phyloP scores from a whole-genome alignment of 2,113 vertebrate genomes.

The Lophochroa leadbeateri region DNA sequence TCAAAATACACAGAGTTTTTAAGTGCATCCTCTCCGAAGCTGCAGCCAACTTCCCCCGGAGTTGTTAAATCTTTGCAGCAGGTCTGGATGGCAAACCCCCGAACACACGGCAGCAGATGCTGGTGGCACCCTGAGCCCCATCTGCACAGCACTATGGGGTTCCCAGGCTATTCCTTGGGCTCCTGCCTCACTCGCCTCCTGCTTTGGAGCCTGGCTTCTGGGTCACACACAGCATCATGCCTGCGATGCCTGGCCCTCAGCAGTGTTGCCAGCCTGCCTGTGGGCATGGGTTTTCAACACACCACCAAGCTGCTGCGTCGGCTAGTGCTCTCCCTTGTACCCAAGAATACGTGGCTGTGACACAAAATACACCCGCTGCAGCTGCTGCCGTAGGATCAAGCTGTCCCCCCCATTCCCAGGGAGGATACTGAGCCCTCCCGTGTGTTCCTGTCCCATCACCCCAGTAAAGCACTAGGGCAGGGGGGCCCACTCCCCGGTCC shows the following conservation, averaged over 20 bases:
- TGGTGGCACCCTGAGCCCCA: neutral
- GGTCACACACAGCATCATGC: fast-evolving
- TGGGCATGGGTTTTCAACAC: neutral
- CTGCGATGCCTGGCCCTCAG: fast-evolving
- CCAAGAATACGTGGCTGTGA: fast-evolving
- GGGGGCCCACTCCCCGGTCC: fast-evolving
- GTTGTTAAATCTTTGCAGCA: neutral
- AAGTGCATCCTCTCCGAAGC: fast-evolving
- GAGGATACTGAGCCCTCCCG: fast-evolving
- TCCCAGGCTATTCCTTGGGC: neutral
- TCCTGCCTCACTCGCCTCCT: neutral
- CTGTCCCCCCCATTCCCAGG: fast-evolving
- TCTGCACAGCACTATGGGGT: fast-evolving
- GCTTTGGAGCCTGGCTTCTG: neutral
- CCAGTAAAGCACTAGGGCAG: fast-evolving
- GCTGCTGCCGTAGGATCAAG: neutral
- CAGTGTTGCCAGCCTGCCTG: fast-evolving
- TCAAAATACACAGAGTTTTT: neutral
- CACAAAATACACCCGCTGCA: fast-evolving
- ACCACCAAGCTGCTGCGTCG: fast-evolving
- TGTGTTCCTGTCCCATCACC: neutral
- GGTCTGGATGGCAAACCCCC: fast-evolving
- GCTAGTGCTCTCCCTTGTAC: too few relatives aligned
- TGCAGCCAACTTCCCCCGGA: fast-evolving
- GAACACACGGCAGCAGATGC: fast-evolving